Percentiles rank a stretch among this genome's conserved stretches.
Evolutionary conservation across 1,140 invertebrate genomes (phyloP).

Genomic region (Drosophila mauritiana): DNA sequence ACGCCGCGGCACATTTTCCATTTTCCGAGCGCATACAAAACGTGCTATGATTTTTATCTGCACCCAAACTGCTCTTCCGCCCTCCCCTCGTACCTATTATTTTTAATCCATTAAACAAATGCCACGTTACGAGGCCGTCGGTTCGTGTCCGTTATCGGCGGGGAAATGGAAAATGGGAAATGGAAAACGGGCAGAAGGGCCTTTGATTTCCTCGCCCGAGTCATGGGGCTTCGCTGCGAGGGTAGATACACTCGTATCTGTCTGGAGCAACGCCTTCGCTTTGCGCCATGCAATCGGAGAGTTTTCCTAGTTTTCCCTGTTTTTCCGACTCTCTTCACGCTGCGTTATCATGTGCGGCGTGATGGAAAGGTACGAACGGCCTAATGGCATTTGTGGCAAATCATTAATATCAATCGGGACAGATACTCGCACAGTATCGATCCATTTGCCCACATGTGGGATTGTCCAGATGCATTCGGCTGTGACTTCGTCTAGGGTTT

Average conservation of each 20-base stretch:
- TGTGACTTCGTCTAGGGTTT: slow-evolving; percentile 43
- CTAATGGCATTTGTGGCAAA: slow-evolving; percentile 64
- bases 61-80: slow-evolving; percentile 14
- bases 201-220: slow-evolving; percentile 63
- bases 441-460: slow-evolving; percentile 33
- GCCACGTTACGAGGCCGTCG: slow-evolving; percentile 62
- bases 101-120: slow-evolving; percentile 83
- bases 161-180: slow-evolving; percentile 38
- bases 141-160: slow-evolving; percentile 65
- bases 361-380: slow-evolving; percentile 59
- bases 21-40: slow-evolving; percentile 56
- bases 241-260: slow-evolving; percentile 44
- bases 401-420: slow-evolving; percentile 75
- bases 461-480: slow-evolving; percentile 53
- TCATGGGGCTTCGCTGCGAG: slow-evolving; percentile 42
- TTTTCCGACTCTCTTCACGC: slow-evolving; percentile 48
- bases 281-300: slow-evolving; percentile 56
- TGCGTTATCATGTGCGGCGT: slow-evolving; percentile 57
- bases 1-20: slow-evolving; percentile 69
- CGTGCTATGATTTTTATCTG: slow-evolving; percentile 75
- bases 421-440: slow-evolving; percentile 31
- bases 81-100: slow-evolving; percentile 60
- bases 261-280: slow-evolving; percentile 60
- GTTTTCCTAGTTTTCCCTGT: slow-evolving; percentile 21
- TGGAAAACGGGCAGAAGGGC: slow-evolving; percentile 52